Base-by-base conservation (phyloP, 2,113 vertebrate species). In the Manacus vitellinus region DNA sequence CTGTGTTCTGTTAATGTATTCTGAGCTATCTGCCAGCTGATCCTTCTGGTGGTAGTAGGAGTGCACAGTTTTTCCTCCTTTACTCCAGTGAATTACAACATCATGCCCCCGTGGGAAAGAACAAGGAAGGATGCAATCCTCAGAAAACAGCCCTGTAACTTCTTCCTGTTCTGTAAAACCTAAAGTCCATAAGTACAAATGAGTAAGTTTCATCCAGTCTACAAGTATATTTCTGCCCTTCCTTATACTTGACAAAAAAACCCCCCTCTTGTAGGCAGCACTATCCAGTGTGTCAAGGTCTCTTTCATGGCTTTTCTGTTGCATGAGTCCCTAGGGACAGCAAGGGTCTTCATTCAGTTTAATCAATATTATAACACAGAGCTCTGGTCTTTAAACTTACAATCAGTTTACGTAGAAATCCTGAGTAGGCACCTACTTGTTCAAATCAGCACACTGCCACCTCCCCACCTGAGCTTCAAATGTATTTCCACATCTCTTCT, bases 61-160 rank as follows among this genome's bases (percentile, higher is more conserved):
- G 83, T 98, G 98, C 30, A 98, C 97, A 5, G 3, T 28, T 70
- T 30, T 67, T 52, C 95, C 80, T 18, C 97, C 98, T 92, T 98
- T 75, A 3, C 16, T 96, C 98, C 98, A 99, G 89, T 98, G 96
- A 94, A 99, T 97, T 25, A 98, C 62, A 10, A 70, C 58, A 3
- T 96, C 97, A 8, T 92, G 23, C 0, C 94, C 98, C 76, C 95
- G 18, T 7, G 7, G 14, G n/a, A 98, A 98, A 23, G 0, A 10
- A 76, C 98, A 98, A 5, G 98, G 98, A 33, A 98, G 95, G 33
- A 97, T 66, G 74, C 97, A 97, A 7, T 89, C 95, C 33, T 85
- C 41, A 27, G 41, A 90, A 43, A 97, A 91, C 43, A 98, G 91
- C 31, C 98, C 96, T 1, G 14, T 92, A 75, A 96, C 77, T 44